These are phyloP conservation scores for Arothron firmamentum DNA, from an alignment of 2,113 vertebrate genomes.

Conservation along the genomic window DNA sequence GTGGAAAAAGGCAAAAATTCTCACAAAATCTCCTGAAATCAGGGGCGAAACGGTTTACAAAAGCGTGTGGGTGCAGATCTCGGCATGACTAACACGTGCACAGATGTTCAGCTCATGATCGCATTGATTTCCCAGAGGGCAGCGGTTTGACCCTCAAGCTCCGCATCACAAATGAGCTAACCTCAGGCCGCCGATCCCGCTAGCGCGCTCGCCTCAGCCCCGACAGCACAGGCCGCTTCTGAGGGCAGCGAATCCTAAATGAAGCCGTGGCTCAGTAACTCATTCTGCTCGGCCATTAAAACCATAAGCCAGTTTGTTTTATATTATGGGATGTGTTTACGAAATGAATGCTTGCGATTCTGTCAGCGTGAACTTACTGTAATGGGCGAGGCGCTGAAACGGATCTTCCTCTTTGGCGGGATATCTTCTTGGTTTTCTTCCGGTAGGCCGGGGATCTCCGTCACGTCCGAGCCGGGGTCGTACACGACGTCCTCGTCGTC, in stretches of 20 bases:
- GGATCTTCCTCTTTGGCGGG: slow-evolving; percentile 87
- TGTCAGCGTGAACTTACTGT: slow-evolving; percentile 77
- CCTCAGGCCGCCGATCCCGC: slow-evolving; percentile 20
- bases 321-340: slow-evolving; percentile 19
- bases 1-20: slow-evolving; percentile 14
- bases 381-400: slow-evolving; percentile 91
- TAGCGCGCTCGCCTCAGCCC: neutral
- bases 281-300: neutral
- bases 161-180: slow-evolving; percentile 30
- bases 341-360: slow-evolving; percentile 24
- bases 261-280: neutral
- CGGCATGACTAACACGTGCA: slow-evolving; percentile 63
- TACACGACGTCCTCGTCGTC: slow-evolving; percentile 87
- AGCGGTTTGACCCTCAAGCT: slow-evolving; percentile 48
- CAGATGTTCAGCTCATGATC: slow-evolving; percentile 54
- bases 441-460: slow-evolving; percentile 86
- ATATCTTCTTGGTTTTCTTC: slow-evolving; percentile 90
- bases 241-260: neutral
- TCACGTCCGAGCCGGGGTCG: slow-evolving; percentile 86
- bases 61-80: slow-evolving; percentile 50
- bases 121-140: slow-evolving; percentile 50
- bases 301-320: neutral
- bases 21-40: slow-evolving; percentile 16
- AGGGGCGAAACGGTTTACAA: slow-evolving; percentile 46
- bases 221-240: neutral